These are phyloP conservation scores for Meloidogyne floridensis DNA, from an alignment of 1,140 invertebrate species.

Conservation along the genomic window DNA sequence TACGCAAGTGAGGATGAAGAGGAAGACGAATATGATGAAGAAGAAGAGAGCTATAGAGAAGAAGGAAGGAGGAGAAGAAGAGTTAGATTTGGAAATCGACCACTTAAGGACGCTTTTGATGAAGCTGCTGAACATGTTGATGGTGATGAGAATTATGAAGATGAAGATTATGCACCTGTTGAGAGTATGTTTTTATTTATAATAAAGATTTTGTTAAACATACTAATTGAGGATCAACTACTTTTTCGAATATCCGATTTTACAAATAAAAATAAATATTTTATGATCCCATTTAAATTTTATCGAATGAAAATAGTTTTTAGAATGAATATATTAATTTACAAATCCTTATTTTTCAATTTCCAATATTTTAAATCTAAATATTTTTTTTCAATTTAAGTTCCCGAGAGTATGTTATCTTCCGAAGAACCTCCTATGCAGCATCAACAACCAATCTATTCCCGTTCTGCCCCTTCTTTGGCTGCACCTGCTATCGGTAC, in stretches of 20 bases:
- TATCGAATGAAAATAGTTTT: no score
- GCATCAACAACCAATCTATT: constrained; percentile 31
- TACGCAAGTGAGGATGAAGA: constrained; percentile 24
- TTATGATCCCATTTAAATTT: no score
- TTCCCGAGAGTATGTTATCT: constrained; percentile 37
- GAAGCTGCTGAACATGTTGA: neutral
- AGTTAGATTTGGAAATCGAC: constrained; percentile 41
- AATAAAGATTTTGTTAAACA: no score
- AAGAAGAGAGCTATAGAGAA: neutral
- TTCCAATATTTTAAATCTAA: neutral
- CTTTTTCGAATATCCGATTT: no score
- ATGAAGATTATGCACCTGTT: constrained; percentile 45
- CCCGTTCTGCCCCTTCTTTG: constrained; percentile 13
- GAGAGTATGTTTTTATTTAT: constrained; percentile 26
- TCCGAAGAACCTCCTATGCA: constrained; percentile 19
- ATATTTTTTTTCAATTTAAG: constrained; percentile 12
- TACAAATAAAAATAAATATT: no score
- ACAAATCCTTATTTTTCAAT: neutral
- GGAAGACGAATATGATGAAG: constrained; percentile 21
- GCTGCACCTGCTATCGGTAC: constrained; percentile 2
- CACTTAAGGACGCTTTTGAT: neutral
- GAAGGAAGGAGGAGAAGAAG: neutral
- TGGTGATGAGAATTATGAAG: constrained; percentile 27
- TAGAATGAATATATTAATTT: no score
- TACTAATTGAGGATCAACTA: no score